Evolutionary conservation across 1,140 invertebrate genomes (phyloP).

Genomic region (Pachypsylla venusta): DNA sequence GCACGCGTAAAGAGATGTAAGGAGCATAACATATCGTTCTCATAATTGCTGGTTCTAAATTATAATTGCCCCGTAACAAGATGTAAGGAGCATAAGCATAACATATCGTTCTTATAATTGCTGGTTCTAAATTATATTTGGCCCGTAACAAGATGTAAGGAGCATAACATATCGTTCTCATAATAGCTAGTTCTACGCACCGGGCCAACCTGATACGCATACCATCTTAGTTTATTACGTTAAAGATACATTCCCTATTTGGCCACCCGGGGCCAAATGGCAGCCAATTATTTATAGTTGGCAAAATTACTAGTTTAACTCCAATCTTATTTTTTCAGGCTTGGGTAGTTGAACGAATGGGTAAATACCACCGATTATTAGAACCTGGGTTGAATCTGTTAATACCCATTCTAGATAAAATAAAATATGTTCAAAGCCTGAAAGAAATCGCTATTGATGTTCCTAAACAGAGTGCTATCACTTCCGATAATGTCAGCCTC

Average conservation of each 20-base stretch:
- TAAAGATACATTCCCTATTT: background rate
- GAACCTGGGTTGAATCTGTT: conserved; percentile 90
- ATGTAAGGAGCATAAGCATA: too few species aligned
- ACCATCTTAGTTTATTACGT: background rate
- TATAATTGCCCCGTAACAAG: too few species aligned
- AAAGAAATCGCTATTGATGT: conserved; percentile 99
- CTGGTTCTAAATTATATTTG: background rate
- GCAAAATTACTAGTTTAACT: conserved; percentile 7
- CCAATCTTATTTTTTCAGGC: conserved; percentile 43
- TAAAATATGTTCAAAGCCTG: conserved; percentile 96
- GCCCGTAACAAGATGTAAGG: background rate
- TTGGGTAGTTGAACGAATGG: conserved; percentile 98
- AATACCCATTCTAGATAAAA: conserved; percentile 78
- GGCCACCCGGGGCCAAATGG: too few species aligned
- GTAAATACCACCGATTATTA: conserved; percentile 83
- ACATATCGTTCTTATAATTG: background rate
- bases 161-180: background rate
- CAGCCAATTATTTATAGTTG: conserved; percentile 10
- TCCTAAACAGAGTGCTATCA: conserved; percentile 96
- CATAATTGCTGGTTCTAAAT: background rate
- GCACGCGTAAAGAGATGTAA: background rate
- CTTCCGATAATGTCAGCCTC: conserved; percentile 89
- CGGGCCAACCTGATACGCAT: background rate
- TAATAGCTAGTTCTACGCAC: background rate
- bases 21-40: background rate